Evolutionary conservation across 2,797 vertebrate genomes (phyloP).

Genomic region (Euphonia xanthogaster): DNA sequence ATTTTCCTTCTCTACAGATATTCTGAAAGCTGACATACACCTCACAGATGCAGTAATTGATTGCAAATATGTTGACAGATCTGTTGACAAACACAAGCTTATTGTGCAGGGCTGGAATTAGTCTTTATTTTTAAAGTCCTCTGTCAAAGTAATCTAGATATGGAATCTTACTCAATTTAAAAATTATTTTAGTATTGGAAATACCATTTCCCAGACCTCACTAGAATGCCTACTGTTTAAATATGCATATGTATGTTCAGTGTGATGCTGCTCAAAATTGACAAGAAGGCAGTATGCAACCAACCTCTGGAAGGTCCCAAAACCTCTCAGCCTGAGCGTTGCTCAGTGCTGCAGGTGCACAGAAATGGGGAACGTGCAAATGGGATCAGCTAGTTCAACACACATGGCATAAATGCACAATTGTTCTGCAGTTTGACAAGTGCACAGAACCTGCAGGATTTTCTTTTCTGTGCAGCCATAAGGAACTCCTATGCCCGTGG

Average conservation of each 20-base stretch:
- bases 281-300: fast-evolving
- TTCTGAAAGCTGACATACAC: background rate
- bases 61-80: background rate
- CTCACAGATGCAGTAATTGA: background rate
- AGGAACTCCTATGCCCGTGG: background rate
- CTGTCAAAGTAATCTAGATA: background rate
- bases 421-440: background rate
- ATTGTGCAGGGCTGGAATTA: background rate
- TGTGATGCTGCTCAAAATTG: background rate
- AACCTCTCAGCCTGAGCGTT: fast-evolving
- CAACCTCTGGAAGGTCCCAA: background rate
- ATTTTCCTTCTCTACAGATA: background rate
- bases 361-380: background rate
- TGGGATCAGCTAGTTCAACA: background rate
- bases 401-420: fast-evolving
- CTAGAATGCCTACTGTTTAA: background rate
- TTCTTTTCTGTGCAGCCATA: background rate
- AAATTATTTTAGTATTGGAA: background rate
- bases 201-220: background rate
- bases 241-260: background rate
- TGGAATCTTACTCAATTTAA: background rate
- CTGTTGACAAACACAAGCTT: background rate
- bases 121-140: background rate
- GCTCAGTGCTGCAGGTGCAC: background rate
- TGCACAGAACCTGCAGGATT: background rate